These are phyloP conservation scores for Hedya salicella DNA, from an alignment of 2,888 invertebrate species.

Conservation along the genomic window DNA sequence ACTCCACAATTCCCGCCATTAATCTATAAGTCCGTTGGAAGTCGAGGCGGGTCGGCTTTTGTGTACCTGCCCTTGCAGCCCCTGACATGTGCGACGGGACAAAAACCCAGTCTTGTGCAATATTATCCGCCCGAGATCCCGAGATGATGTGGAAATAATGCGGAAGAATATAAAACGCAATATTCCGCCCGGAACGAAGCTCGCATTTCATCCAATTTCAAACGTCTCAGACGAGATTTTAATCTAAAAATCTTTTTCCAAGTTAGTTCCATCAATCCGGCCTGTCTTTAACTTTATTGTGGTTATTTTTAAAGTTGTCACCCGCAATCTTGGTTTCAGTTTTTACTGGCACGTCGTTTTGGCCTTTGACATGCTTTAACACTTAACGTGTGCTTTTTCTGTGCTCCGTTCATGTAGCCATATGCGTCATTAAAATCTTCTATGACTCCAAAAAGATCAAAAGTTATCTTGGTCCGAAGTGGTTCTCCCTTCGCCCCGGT, in stretches of 20 bases:
- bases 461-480: slow-evolving; percentile 80
- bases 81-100: slow-evolving; percentile 78
- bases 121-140: slow-evolving; percentile 71
- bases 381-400: slow-evolving; percentile 82
- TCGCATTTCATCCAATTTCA: slow-evolving; percentile 58
- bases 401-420: slow-evolving; percentile 69
- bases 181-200: slow-evolving; percentile 53
- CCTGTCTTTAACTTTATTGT: slow-evolving; percentile 55
- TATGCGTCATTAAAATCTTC: slow-evolving; percentile 84
- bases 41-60: slow-evolving; percentile 76
- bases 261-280: slow-evolving; percentile 61
- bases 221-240: slow-evolving; percentile 54
- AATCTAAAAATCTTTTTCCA: slow-evolving; percentile 58
- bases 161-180: slow-evolving; percentile 65
- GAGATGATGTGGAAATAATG: slow-evolving; percentile 77
- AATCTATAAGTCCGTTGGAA: slow-evolving; percentile 81
- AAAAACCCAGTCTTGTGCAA: slow-evolving; percentile 80
- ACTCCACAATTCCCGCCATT: slow-evolving; percentile 82
- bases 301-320: slow-evolving; percentile 80
- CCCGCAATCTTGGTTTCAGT: slow-evolving; percentile 72
- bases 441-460: slow-evolving; percentile 82
- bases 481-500: slow-evolving; percentile 65
- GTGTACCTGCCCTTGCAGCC: slow-evolving; percentile 77
- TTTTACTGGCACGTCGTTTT: slow-evolving; percentile 79
- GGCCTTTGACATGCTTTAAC: slow-evolving; percentile 84